These are phyloP conservation scores for Thalpophila matura DNA, from an alignment of 2,888 invertebrate species.

Conservation along the genomic window DNA sequence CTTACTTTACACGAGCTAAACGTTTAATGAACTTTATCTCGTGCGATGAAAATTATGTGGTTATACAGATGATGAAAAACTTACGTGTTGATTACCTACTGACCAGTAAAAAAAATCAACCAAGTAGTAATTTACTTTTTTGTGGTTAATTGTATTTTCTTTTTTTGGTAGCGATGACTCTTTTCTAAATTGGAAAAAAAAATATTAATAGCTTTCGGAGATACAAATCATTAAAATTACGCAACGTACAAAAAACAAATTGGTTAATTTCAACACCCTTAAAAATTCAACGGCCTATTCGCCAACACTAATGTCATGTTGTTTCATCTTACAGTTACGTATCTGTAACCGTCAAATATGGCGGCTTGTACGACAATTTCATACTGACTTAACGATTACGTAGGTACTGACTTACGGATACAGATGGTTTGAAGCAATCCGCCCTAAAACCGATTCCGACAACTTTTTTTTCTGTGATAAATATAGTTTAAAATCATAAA, in stretches of 20 bases:
- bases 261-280: background rate
- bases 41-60: conserved; percentile 23
- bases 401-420: no score
- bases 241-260: conserved; percentile 9
- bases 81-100: conserved; percentile 14
- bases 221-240: background rate
- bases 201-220: background rate
- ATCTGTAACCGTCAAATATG: no score
- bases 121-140: conserved; percentile 3
- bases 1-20: conserved; percentile 54
- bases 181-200: background rate
- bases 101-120: conserved; percentile 1
- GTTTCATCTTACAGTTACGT: no score
- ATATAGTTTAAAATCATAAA: conserved; percentile 40
- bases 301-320: no score
- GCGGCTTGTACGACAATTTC: no score
- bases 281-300: conserved; percentile 2
- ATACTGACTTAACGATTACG: no score
- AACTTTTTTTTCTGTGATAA: conserved; percentile 21
- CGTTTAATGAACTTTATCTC: conserved; percentile 54
- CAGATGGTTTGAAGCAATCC: no score
- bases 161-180: background rate
- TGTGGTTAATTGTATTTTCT: background rate
- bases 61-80: conserved; percentile 1
- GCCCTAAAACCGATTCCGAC: conserved; percentile 22